Percentiles rank a stretch among this genome's conserved stretches.
Conservation (phyloP, 2,888 invertebrate genomes). For the Sinohyriopsis cumingii region DNA sequence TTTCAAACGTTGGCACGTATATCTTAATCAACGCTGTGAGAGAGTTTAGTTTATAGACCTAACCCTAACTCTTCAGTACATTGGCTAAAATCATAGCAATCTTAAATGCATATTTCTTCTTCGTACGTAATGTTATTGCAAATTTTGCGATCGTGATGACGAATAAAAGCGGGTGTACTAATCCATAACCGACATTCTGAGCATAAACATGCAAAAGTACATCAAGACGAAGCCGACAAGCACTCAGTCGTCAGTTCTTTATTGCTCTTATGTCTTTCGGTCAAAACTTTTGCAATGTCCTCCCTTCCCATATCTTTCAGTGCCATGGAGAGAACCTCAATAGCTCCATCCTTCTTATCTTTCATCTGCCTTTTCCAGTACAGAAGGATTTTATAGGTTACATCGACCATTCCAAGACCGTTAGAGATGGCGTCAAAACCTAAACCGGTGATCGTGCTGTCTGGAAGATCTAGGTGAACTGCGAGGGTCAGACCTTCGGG, state of each 20-base stretch:
- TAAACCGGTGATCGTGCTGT: slow-evolving; percentile 69
- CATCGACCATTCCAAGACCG: slow-evolving; percentile 66
- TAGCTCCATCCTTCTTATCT: slow-evolving; percentile 60
- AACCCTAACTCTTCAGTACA: too few relatives aligned
- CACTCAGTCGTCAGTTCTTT: slow-evolving; percentile 62
- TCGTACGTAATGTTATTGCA: too few relatives aligned
- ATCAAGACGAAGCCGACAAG: slow-evolving; percentile 15
- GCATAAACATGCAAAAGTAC: not conserved
- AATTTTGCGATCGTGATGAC: too few relatives aligned
- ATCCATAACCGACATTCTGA: too few relatives aligned
- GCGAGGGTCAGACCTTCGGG: slow-evolving; percentile 70
- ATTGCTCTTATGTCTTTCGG: slow-evolving; percentile 59
- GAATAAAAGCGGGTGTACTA: too few relatives aligned
- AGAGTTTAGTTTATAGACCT: too few relatives aligned
- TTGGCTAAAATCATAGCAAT: too few relatives aligned
- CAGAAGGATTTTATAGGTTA: slow-evolving; percentile 69
- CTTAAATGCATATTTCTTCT: too few relatives aligned
- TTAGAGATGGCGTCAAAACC: slow-evolving; percentile 70
- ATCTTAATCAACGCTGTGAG: too few relatives aligned
- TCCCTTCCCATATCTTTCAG: slow-evolving; percentile 63
- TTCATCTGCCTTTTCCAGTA: slow-evolving; percentile 68
- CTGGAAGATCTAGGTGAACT: slow-evolving; percentile 68
- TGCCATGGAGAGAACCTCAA: slow-evolving; percentile 55
- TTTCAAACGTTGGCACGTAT: too few relatives aligned
- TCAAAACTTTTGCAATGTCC: slow-evolving; percentile 57